Evolutionary conservation across 2,888 invertebrate species (phyloP), one percentile per base, ranked within the genome.

Genomic region (Synanthedon formicaeformis): DNA sequence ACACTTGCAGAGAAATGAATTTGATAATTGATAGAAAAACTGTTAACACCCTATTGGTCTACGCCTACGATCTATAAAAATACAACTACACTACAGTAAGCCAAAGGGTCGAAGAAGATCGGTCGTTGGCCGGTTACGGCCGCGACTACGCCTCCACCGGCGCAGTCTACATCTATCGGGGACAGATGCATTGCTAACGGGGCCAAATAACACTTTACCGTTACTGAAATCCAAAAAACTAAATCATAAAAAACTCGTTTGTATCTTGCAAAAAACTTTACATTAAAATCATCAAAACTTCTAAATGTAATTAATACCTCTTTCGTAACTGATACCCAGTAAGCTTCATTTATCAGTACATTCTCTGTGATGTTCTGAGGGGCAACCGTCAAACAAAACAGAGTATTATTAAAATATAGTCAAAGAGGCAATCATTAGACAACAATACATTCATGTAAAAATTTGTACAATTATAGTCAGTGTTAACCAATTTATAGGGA

Each of bases 301-400:
- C 86, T 85, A 89, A 89, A 88, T 90, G 91, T 76, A 78, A 78
- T 87, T 76, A 78, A 78, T 87, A 96, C 96, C 96, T 96, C 96
- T 92, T 93, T 92, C 86, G 94, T 95, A 89, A 94, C 92, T 88
- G 93, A 92, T 89, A 95, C 94, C 96, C 96, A 96, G 90, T 93
- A 93, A 81, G 94, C 95, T 91, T 96, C 95, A 91, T 96, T 96
- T 91, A 96, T 92, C 91, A 96, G 94, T 89, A 95, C 93, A 91
- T 94, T 93, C 92, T 96, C 95, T 90, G 95, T 96, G 93, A 96
- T 94, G 91, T 96, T 96, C 96, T 96, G 94, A 90, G 91, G 91
- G 90, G 90, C 92, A 90, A 91, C 81, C 82, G 83, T 81, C 79
- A 87, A 87, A 87, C 77, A 87, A 87, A 85, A 85, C 69, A 75